Conservation (phyloP, 2,113 vertebrate genomes). For the Vombatus ursinus region DNA sequence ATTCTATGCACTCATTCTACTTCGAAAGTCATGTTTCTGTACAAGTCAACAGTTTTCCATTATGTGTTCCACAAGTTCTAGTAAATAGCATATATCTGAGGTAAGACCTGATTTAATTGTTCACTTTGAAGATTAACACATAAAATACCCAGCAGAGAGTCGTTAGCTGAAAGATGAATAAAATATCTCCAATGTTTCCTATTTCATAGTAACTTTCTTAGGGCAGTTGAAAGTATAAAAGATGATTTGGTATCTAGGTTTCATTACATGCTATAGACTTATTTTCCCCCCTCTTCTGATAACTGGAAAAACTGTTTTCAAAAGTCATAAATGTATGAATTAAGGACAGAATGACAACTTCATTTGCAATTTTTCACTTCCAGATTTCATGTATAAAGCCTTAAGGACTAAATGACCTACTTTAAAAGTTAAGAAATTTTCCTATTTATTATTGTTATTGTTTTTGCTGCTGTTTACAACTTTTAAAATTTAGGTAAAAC, state of each 20-base stretch:
- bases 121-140: background rate
- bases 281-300: background rate
- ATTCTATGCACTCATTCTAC: background rate
- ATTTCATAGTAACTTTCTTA: background rate
- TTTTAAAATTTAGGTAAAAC: background rate
- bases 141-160: background rate
- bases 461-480: too few species aligned
- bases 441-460: background rate
- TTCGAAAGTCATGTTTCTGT: background rate
- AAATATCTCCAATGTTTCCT: background rate
- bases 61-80: background rate
- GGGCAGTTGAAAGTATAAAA: background rate
- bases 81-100: background rate
- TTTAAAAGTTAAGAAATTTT: background rate
- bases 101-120: background rate
- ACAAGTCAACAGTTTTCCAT: background rate
- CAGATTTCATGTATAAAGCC: background rate
- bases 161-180: background rate
- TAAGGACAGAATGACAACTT: background rate
- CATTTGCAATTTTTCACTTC: accelerated
- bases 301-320: too few species aligned
- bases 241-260: background rate
- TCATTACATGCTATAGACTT: accelerated
- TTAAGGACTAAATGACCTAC: background rate
- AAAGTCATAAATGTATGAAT: background rate